A percentile compares a stretch with the other conserved stretches of the same genome.
Evolutionary conservation across 1,140 invertebrate genomes (phyloP).

Genomic region (Pseudomyrmex pallidus): DNA sequence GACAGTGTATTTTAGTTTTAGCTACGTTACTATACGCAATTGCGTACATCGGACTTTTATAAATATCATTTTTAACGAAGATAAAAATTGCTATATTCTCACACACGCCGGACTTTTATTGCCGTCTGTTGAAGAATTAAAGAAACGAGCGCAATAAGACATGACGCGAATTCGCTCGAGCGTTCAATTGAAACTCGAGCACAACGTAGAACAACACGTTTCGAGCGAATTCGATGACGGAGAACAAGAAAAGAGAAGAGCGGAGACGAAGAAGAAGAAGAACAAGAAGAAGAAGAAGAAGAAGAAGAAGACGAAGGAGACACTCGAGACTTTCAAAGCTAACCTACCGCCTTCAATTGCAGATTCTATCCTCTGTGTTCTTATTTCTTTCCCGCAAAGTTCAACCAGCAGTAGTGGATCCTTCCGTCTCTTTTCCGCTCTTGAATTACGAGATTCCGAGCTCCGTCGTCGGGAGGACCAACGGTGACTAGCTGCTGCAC

Average conservation of each 20-base stretch:
- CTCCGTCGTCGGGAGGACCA: slow-evolving; percentile 10
- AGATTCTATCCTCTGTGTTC: slow-evolving; percentile 43
- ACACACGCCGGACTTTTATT: background rate
- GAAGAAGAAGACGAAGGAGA: slow-evolving; percentile 24
- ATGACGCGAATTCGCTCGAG: slow-evolving; percentile 20
- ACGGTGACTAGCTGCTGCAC: slow-evolving; percentile 47
- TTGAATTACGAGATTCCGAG: slow-evolving; percentile 62
- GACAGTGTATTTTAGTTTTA: no score
- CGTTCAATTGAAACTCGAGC: slow-evolving; percentile 44
- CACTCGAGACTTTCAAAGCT: slow-evolving; percentile 53
- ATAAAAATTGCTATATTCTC: slow-evolving; percentile 24
- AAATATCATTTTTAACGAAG: background rate
- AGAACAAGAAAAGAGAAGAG: slow-evolving; percentile 5
- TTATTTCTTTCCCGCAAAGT: slow-evolving; percentile 48
- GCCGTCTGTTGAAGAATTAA: slow-evolving; percentile 5
- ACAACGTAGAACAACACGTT: slow-evolving; percentile 46
- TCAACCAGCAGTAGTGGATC: slow-evolving; percentile 48
- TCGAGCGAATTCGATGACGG: slow-evolving; percentile 32
- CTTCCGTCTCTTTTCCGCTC: slow-evolving; percentile 36
- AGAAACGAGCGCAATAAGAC: slow-evolving; percentile 15
- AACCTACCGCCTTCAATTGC: slow-evolving; percentile 54
- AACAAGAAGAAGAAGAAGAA: background rate
- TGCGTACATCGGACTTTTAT: background rate
- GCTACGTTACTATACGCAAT: background rate
- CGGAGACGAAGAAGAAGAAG: background rate